Evolutionary conservation across 1,140 invertebrate genomes (phyloP).

Genomic region (Lasaia peninsularis): DNA sequence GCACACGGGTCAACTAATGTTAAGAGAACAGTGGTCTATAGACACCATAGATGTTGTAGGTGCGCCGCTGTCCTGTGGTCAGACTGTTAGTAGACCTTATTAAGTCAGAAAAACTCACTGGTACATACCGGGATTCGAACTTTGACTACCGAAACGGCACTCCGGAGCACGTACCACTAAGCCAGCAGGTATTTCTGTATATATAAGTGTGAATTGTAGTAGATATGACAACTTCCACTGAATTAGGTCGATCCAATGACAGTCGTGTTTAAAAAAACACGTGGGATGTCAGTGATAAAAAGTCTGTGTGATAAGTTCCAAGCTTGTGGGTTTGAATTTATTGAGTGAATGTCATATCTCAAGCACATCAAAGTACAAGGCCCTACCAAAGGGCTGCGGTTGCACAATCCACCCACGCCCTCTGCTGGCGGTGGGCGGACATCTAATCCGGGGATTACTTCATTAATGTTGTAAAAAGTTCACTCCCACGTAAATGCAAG

Average conservation of each 20-base stretch:
- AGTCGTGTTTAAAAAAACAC: not conserved
- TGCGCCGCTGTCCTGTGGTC: no score
- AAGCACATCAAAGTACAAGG: not conserved
- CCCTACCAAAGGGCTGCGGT: constrained; percentile 4
- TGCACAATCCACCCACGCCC: not conserved
- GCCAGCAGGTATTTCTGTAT: no score
- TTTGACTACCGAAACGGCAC: no score
- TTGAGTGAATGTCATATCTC: not conserved
- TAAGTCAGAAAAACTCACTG: no score
- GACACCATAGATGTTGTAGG: no score
- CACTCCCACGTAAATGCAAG: not conserved
- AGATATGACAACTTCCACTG: no score
- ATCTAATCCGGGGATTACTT: constrained; percentile 1
- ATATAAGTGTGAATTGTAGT: no score
- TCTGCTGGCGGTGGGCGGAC: not conserved
- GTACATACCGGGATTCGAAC: no score
- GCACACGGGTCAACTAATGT: no score
- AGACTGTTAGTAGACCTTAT: no score
- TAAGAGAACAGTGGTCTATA: no score
- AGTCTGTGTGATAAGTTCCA: not conserved
- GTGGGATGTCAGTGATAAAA: not conserved
- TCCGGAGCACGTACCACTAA: no score
- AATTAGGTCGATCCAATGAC: not conserved
- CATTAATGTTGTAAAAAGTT: constrained; percentile 5
- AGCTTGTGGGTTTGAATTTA: constrained; percentile 1